These are phyloP conservation scores for Coracias cyanogaster DNA, from an alignment of 2,797 vertebrate genomes.

Conservation along the genomic window DNA sequence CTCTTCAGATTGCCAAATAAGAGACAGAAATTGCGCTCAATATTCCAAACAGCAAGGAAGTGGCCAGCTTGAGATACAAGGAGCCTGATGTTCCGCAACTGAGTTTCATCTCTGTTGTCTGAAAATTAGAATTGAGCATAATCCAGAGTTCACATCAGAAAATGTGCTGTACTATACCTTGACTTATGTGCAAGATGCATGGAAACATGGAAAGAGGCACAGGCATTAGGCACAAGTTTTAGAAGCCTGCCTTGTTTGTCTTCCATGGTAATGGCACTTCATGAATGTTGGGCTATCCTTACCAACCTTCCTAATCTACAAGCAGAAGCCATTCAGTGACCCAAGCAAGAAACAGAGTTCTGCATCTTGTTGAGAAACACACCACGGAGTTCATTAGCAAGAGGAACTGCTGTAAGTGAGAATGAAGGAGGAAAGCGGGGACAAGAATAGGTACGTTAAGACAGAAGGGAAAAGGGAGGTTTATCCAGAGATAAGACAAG, in stretches of 20 bases:
- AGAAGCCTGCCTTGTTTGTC: neutral
- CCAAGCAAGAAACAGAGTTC: neutral
- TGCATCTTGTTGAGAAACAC: neutral
- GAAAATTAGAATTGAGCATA: neutral
- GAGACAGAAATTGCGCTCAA: neutral
- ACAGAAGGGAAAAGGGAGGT: neutral
- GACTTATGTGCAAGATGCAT: neutral
- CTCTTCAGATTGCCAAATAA: neutral
- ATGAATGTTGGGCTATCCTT: neutral
- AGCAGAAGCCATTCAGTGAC: neutral
- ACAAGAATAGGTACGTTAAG: neutral
- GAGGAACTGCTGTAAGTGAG: neutral
- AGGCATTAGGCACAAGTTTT: neutral
- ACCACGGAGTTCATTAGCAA: neutral
- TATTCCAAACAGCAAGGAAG: neutral
- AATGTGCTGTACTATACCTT: accelerated
- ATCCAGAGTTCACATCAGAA: neutral
- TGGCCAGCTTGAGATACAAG: neutral
- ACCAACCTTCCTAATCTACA: neutral
- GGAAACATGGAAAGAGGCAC: neutral
- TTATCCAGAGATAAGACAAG: neutral
- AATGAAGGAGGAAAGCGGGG: neutral
- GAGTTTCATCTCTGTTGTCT: neutral
- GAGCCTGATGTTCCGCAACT: neutral
- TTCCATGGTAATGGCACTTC: neutral